A percentile compares a stretch with the other conserved stretches of the same genome.
These are phyloP conservation scores for Crambe crambe DNA, from an alignment of 37 sponge, comb jelly and placozoan species.

Conservation along the genomic window DNA sequence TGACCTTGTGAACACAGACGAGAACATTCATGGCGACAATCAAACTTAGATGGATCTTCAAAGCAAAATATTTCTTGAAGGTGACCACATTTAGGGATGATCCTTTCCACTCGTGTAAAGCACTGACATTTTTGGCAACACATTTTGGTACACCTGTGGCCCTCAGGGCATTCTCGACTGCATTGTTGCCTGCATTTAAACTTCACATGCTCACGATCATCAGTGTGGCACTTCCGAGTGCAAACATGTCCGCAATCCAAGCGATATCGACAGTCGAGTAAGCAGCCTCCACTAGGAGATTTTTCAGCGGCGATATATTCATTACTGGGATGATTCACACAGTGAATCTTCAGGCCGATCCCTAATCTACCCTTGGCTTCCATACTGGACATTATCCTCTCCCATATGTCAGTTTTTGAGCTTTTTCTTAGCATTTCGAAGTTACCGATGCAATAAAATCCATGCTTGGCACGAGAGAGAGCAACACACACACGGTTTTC, in stretches of 20 bases:
- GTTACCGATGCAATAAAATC: slow-evolving; percentile 93
- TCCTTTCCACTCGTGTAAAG: slow-evolving; percentile 5
- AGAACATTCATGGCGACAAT: slow-evolving; percentile 50
- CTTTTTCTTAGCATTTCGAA: slow-evolving; percentile 57
- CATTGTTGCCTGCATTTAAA: slow-evolving; percentile 67
- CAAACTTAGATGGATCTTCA: slow-evolving; percentile 20
- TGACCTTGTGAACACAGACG: slow-evolving; percentile 29
- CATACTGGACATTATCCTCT: slow-evolving; percentile 49
- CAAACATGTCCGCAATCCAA: slow-evolving; percentile 83
- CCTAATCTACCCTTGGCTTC: slow-evolving; percentile 39
- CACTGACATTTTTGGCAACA: slow-evolving; percentile 50
- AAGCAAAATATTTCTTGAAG: slow-evolving; percentile 37
- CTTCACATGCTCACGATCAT: slow-evolving; percentile 62
- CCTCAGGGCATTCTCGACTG: slow-evolving; percentile 12
- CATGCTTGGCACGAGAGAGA: slow-evolving; percentile 91
- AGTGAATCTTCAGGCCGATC: slow-evolving; percentile 54
- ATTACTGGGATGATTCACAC: slow-evolving; percentile 75
- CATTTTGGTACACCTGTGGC: slow-evolving; percentile 37
- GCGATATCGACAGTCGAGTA: slow-evolving; percentile 35
- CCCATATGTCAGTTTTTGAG: slow-evolving; percentile 64
- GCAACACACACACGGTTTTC: slow-evolving; percentile 94
- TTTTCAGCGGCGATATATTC: slow-evolving; percentile 18
- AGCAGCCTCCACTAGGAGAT: slow-evolving; percentile 82
- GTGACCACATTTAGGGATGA: slow-evolving; percentile 62
- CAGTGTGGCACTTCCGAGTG: slow-evolving; percentile 50